These are phyloP conservation scores for Spatulosminthurus flaviceps DNA, from an alignment of 2,888 invertebrate genomes.

Conservation along the genomic window DNA sequence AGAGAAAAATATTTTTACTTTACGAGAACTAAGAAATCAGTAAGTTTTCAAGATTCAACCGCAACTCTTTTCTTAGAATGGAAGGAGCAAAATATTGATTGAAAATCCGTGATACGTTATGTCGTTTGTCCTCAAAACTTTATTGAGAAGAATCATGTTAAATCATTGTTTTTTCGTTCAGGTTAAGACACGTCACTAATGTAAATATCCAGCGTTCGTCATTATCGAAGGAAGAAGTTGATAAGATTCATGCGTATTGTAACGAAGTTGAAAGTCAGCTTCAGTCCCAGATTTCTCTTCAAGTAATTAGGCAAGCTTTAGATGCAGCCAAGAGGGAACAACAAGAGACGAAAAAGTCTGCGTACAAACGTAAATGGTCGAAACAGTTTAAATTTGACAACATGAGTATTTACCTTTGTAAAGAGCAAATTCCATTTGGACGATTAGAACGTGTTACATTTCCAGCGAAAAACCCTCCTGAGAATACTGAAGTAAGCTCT, in stretches of 20 bases:
- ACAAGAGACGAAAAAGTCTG: not conserved
- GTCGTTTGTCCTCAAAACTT: too few species aligned
- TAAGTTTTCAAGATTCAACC: constrained; percentile 16
- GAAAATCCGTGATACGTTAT: too few species aligned
- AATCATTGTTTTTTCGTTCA: not conserved
- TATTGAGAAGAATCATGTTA: too few species aligned
- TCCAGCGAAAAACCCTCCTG: constrained; percentile 20
- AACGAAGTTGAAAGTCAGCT: constrained; percentile 51
- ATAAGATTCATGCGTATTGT: constrained; percentile 47
- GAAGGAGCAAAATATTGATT: too few species aligned
- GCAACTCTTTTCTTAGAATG: too few species aligned
- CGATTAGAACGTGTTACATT: constrained; percentile 45
- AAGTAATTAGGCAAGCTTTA: constrained; percentile 49
- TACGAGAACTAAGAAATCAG: constrained; percentile 50
- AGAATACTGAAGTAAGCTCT: too few species aligned
- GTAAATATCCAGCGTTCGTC: constrained; percentile 21
- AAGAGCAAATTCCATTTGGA: constrained; percentile 49
- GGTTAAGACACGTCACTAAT: constrained; percentile 29
- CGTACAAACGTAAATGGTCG: constrained; percentile 39
- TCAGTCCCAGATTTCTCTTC: constrained; percentile 44
- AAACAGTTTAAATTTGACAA: constrained; percentile 54
- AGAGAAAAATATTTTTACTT: constrained; percentile 55
- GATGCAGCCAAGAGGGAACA: not conserved
- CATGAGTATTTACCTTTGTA: constrained; percentile 55
- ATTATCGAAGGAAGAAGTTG: constrained; percentile 42